A percentile compares a stretch with the other conserved stretches of the same genome.
These are phyloP conservation scores for Balearica regulorum DNA, from an alignment of 2,797 vertebrate species.

Conservation along the genomic window DNA sequence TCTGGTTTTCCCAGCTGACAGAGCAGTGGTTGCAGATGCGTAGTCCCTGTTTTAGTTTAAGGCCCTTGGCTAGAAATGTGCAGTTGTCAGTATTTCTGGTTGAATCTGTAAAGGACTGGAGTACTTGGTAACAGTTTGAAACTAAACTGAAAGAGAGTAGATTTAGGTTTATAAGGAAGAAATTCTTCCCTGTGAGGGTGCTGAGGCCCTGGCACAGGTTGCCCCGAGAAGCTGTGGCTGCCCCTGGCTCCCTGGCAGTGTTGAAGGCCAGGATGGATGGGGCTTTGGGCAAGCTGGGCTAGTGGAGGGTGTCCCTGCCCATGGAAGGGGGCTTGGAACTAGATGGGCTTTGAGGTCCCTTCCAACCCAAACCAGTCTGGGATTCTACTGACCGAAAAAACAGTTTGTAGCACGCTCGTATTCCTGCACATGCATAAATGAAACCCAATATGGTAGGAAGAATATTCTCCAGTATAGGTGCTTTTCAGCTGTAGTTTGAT, in stretches of 20 bases:
- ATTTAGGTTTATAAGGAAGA: background rate
- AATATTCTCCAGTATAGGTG: background rate
- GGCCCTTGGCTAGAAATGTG: background rate
- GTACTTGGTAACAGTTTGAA: background rate
- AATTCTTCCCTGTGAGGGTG: too few relatives aligned
- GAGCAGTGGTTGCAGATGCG: background rate
- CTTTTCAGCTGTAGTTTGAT: background rate
- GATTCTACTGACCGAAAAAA: accelerated
- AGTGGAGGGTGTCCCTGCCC: background rate
- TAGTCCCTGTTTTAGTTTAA: background rate
- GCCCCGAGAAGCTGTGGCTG: too few relatives aligned
- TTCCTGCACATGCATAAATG: background rate
- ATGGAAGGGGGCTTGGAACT: background rate
- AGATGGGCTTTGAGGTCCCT: background rate
- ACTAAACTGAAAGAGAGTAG: background rate
- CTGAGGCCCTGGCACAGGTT: too few relatives aligned
- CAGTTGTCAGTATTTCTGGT: background rate
- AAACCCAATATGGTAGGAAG: background rate
- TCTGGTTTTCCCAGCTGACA: background rate
- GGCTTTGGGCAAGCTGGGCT: background rate
- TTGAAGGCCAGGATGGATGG: background rate
- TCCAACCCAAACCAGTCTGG: background rate
- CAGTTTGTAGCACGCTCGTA: accelerated
- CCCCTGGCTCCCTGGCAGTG: too few relatives aligned
- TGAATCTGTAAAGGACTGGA: background rate